These are phyloP conservation scores for Trichonephila clavipes DNA, from an alignment of 1,140 invertebrate species.

Conservation along the genomic window DNA sequence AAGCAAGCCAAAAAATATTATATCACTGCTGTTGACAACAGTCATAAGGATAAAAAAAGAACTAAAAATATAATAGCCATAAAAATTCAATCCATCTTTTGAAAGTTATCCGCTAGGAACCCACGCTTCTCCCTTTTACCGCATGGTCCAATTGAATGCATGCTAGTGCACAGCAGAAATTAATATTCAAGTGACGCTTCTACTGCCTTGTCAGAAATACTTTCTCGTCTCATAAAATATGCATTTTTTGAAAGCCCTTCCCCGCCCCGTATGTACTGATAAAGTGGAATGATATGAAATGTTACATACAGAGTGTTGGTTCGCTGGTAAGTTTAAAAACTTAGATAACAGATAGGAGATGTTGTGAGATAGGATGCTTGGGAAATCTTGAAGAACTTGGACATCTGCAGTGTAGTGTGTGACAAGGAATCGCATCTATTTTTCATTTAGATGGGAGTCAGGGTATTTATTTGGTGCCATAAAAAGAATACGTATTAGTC, in stretches of 20 bases:
- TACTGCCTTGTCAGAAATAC: slow-evolving; percentile 30
- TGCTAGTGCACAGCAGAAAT: slow-evolving; percentile 11
- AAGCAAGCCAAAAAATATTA: slow-evolving; percentile 16
- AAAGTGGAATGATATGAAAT: slow-evolving; percentile 40
- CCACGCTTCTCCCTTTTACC: not conserved
- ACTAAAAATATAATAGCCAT: not conserved
- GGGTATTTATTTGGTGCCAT: not conserved
- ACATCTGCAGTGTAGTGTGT: not conserved
- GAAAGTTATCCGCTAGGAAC: not conserved
- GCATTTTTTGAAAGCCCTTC: slow-evolving; percentile 34
- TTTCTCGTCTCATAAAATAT: slow-evolving; percentile 50
- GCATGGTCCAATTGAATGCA: not conserved
- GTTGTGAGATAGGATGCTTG: not conserved
- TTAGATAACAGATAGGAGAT: slow-evolving; percentile 2
- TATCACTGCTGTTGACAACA: not conserved
- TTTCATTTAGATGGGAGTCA: not conserved
- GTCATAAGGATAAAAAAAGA: not conserved
- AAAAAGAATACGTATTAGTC: not conserved
- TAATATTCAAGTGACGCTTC: slow-evolving; percentile 39
- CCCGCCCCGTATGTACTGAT: not conserved
- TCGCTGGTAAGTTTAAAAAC: not conserved
- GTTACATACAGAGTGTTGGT: not conserved
- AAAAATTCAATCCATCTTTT: slow-evolving; percentile 30
- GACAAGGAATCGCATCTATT: not conserved
- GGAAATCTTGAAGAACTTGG: not conserved